These are phyloP conservation scores for Drosophila neoperkinsi DNA, from an alignment of 2,888 invertebrate genomes.

Conservation along the genomic window DNA sequence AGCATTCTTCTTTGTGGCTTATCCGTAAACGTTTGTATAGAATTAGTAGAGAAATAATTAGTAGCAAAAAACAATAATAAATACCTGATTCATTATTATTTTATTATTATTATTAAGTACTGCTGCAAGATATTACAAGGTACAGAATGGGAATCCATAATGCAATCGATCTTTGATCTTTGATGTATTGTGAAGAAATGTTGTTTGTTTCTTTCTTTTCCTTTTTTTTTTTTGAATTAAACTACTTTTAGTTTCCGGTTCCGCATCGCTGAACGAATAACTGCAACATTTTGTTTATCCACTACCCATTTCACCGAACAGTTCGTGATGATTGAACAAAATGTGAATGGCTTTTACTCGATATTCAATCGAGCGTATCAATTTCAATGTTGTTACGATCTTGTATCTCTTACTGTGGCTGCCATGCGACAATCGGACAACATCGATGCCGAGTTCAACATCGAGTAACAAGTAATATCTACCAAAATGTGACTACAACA, in stretches of 20 bases:
- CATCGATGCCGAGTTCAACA: conserved; percentile 15
- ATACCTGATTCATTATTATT: too few relatives aligned
- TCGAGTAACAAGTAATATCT: conserved; percentile 17
- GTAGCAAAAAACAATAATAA: too few relatives aligned
- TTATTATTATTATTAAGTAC: background rate
- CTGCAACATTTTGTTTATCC: background rate
- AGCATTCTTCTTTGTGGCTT: background rate
- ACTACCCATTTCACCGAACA: conserved; percentile 1
- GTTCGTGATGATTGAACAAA: conserved; percentile 46
- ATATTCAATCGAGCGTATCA: conserved; percentile 66
- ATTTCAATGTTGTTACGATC: conserved; percentile 27
- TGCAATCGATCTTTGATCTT: background rate
- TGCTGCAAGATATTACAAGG: too few relatives aligned
- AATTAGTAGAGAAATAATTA: background rate
- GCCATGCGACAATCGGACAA: conserved; percentile 8
- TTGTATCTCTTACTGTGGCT: conserved; percentile 5
- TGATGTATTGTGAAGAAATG: background rate
- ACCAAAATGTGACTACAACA: background rate
- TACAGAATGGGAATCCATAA: too few relatives aligned
- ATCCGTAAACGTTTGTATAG: background rate
- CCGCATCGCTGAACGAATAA: conserved; percentile 7
- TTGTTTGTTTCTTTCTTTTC: background rate
- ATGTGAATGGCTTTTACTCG: conserved; percentile 58
- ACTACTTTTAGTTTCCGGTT: conserved; percentile 10
- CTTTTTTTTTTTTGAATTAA: background rate